Conservation (phyloP, 2,888 invertebrate genomes). For the Koerneria pararmatus region DNA sequence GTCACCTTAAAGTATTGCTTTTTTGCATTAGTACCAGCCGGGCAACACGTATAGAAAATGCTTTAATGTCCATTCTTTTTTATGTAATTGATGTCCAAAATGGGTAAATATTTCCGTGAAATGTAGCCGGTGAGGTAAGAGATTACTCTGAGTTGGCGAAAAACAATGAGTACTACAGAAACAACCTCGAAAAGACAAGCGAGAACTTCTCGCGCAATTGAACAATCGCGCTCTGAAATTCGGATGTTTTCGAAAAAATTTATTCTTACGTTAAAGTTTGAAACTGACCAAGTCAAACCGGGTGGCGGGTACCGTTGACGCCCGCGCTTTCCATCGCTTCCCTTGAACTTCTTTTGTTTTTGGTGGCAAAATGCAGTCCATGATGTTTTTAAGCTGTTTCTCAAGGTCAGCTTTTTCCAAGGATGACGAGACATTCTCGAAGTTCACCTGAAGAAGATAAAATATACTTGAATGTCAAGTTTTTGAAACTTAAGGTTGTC, state of each 20-base stretch:
- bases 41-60: no score
- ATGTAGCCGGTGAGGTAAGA: not conserved
- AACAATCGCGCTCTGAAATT: no score
- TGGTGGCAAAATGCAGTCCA: slow-evolving; percentile 52
- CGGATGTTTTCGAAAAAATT: not conserved
- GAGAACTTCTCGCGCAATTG: no score
- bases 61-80: not conserved
- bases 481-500: not conserved
- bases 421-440: slow-evolving; percentile 17
- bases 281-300: slow-evolving; percentile 74
- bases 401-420: slow-evolving; percentile 40
- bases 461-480: not conserved
- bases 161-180: no score
- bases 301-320: slow-evolving; percentile 92
- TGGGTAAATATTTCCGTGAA: not conserved
- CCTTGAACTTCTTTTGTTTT: slow-evolving; percentile 39
- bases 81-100: not conserved
- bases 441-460: slow-evolving; percentile 1
- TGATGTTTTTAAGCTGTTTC: slow-evolving; percentile 48
- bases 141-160: no score
- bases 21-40: no score
- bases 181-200: no score
- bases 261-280: not conserved
- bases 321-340: slow-evolving; percentile 68
- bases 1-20: not conserved